These are phyloP conservation scores for Heliconius cydno DNA, from an alignment of 2,888 invertebrate genomes.

Conservation along the genomic window DNA sequence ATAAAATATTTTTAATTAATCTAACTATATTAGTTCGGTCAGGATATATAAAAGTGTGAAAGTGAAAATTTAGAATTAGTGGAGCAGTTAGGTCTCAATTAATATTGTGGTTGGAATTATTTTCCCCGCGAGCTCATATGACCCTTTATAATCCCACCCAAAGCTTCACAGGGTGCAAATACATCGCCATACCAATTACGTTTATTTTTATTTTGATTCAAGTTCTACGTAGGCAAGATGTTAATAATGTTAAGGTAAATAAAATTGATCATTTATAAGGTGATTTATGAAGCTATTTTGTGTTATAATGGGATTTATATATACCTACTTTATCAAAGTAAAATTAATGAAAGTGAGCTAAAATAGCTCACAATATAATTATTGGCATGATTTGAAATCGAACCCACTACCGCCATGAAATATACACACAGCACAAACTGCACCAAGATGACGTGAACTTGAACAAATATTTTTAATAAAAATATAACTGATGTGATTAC, in stretches of 20 bases:
- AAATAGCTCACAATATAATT: background rate
- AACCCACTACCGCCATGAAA: no score
- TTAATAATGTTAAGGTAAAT: background rate
- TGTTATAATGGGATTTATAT: background rate
- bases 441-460: no score
- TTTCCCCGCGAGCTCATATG: slow-evolving; percentile 72
- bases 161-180: slow-evolving; percentile 68
- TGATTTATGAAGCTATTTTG: background rate
- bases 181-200: slow-evolving; percentile 40
- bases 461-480: no score
- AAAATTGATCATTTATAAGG: background rate
- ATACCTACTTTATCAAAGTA: background rate
- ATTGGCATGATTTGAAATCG: background rate
- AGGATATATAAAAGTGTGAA: background rate
- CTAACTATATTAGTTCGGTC: background rate
- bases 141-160: slow-evolving; percentile 58
- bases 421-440: no score
- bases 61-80: slow-evolving; percentile 77
- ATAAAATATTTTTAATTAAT: background rate
- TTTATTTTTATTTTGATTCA: slow-evolving; percentile 2
- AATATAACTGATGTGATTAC: no score
- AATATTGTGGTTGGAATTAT: slow-evolving; percentile 78
- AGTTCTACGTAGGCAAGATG: background rate
- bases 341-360: background rate
- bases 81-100: slow-evolving; percentile 75